Conservation (phyloP, 64 coral and sea anemone genomes). For the Stylophora pistillata region DNA sequence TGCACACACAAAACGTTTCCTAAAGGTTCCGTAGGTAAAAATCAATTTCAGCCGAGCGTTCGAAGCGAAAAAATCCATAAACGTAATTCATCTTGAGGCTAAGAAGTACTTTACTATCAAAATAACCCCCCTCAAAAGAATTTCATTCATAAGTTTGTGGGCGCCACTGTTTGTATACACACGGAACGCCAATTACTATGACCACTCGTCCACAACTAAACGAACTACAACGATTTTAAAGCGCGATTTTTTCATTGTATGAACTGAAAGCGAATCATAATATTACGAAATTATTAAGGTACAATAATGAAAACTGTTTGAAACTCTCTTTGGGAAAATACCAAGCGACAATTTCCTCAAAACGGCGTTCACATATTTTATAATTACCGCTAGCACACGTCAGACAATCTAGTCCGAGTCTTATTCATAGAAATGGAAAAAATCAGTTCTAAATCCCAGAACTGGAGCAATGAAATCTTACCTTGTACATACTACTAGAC, state of each 20-base stretch:
- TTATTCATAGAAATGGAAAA: neutral
- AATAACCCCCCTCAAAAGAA: slow-evolving; percentile 37
- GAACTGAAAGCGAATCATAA: neutral
- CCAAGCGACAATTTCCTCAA: neutral
- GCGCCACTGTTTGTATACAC: slow-evolving; percentile 48
- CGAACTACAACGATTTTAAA: slow-evolving; percentile 8
- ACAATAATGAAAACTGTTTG: neutral
- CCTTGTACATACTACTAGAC: slow-evolving; percentile 33
- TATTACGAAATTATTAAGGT: neutral
- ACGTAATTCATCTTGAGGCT: neutral
- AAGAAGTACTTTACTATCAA: neutral
- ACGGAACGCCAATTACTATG: slow-evolving; percentile 20
- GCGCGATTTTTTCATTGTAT: slow-evolving; percentile 11
- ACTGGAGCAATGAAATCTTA: neutral
- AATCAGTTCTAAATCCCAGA: neutral
- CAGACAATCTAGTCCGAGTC: neutral
- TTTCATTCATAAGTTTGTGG: slow-evolving; percentile 52
- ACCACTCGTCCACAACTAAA: neutral
- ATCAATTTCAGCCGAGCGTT: neutral
- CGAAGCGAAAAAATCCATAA: slow-evolving; percentile 11
- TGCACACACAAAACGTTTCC: slow-evolving; percentile 5
- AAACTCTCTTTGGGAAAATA: neutral
- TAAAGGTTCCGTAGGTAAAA: neutral
- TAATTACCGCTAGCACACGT: slow-evolving; percentile 9
- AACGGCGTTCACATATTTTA: neutral